phyloP scores from a whole-genome alignment of 2,797 vertebrate genomes.

The Tokudaia tokunoshimensis region DNA sequence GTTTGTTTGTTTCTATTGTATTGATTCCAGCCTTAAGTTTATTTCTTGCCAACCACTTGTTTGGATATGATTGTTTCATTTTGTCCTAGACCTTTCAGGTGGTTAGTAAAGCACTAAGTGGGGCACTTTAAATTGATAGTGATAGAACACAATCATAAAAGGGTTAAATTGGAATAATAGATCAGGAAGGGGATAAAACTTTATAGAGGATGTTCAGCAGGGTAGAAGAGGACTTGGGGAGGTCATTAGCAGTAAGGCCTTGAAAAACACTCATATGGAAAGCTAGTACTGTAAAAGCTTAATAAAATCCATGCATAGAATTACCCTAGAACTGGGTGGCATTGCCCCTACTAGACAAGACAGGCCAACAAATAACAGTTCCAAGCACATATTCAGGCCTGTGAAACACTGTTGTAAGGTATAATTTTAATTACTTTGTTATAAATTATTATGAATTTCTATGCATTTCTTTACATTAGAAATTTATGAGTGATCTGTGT shows the following conservation, averaged over 20 bases:
- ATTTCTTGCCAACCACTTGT: neutral
- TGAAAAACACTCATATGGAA: neutral
- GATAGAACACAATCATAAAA: neutral
- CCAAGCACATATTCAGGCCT: neutral
- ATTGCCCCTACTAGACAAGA: neutral
- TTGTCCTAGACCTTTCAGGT: neutral
- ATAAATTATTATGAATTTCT: neutral
- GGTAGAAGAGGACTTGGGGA: neutral
- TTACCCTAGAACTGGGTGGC: neutral
- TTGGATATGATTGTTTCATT: neutral
- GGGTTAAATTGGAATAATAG: neutral
- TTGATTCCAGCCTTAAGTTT: neutral
- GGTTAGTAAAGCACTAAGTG: neutral
- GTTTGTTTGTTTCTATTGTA: neutral
- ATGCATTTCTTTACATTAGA: neutral
- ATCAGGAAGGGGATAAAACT: neutral
- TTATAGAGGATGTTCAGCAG: neutral
- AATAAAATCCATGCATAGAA: neutral
- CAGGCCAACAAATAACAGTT: neutral
- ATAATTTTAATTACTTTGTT: neutral
- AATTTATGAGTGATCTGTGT: slow-evolving; percentile 18
- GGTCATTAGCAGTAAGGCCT: neutral
- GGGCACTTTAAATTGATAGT: neutral
- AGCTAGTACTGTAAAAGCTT: neutral
- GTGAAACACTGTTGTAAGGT: neutral